These are phyloP conservation scores for Cremastinae sp. DNA, from an alignment of 2,888 invertebrate species.

Conservation along the genomic window DNA sequence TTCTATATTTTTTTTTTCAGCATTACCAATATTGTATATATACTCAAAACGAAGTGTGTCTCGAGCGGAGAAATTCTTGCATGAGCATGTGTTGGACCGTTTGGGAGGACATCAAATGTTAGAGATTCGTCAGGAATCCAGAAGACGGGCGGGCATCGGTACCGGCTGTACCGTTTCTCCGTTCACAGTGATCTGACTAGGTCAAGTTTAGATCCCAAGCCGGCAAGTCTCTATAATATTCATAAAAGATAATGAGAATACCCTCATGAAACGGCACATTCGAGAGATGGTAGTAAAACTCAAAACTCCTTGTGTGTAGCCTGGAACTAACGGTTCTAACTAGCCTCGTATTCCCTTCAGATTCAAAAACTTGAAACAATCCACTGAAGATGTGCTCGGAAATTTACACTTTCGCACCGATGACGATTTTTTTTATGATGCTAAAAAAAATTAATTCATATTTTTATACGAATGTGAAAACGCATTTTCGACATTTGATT, in stretches of 20 bases:
- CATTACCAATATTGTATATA: no score
- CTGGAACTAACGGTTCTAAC: conserved; percentile 45
- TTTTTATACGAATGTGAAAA: no score
- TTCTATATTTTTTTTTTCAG: background rate
- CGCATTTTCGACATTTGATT: no score
- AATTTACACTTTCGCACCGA: no score
- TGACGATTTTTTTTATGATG: no score
- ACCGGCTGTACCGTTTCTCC: conserved; percentile 51
- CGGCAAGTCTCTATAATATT: background rate
- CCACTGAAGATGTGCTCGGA: background rate
- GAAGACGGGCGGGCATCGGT: conserved; percentile 37
- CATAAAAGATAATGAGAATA: background rate
- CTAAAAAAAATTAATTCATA: no score
- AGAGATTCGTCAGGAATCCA: conserved; percentile 32
- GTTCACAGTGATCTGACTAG: conserved; percentile 29
- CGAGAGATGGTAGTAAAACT: conserved; percentile 10
- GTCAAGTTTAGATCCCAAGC: conserved; percentile 47
- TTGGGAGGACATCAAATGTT: conserved; percentile 20
- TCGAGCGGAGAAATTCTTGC: background rate
- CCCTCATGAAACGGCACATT: conserved; percentile 6
- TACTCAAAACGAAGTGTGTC: background rate
- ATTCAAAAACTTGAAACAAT: background rate
- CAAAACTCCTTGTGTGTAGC: conserved; percentile 37
- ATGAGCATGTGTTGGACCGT: background rate
- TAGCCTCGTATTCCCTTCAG: background rate